Evolutionary conservation across 2,888 invertebrate genomes (phyloP).

Genomic region (Conistra vaccinii): DNA sequence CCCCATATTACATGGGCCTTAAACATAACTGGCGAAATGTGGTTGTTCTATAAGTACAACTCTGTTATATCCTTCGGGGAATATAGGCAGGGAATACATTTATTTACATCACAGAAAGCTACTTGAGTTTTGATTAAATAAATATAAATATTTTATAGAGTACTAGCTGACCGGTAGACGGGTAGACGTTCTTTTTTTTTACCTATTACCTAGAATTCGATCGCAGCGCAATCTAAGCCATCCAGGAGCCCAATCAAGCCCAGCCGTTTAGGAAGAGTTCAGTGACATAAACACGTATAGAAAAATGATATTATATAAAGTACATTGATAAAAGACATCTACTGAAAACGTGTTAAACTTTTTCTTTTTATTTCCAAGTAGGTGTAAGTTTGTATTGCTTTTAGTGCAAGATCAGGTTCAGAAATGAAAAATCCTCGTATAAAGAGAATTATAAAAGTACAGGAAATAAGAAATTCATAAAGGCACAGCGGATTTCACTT

Average conservation of each 20-base stretch:
- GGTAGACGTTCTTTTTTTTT: not conserved
- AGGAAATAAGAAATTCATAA: constrained; percentile 50
- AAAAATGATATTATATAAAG: not conserved
- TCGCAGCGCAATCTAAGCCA: not conserved
- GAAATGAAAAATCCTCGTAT: constrained; percentile 6
- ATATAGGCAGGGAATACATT: not conserved
- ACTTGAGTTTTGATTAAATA: constrained; percentile 15
- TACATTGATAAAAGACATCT: not conserved
- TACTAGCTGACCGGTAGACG: not conserved
- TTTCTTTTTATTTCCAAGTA: constrained; percentile 9
- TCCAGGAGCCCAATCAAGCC: not conserved
- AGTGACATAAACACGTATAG: not conserved
- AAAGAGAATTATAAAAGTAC: constrained; percentile 38
- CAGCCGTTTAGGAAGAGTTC: not conserved
- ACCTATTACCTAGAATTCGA: not conserved
- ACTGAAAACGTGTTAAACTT: not conserved
- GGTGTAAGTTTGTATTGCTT: constrained; percentile 18
- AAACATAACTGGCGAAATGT: not conserved
- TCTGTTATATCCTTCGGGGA: not conserved
- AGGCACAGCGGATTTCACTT: constrained; percentile 48
- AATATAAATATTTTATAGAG: constrained; percentile 28
- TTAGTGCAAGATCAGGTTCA: constrained; percentile 5
- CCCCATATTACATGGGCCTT: not conserved
- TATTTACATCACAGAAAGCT: constrained; percentile 20
- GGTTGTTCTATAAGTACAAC: not conserved